Evolutionary conservation across 2,888 invertebrate genomes (phyloP).

Genomic region (Phrixothrix hirtus): DNA sequence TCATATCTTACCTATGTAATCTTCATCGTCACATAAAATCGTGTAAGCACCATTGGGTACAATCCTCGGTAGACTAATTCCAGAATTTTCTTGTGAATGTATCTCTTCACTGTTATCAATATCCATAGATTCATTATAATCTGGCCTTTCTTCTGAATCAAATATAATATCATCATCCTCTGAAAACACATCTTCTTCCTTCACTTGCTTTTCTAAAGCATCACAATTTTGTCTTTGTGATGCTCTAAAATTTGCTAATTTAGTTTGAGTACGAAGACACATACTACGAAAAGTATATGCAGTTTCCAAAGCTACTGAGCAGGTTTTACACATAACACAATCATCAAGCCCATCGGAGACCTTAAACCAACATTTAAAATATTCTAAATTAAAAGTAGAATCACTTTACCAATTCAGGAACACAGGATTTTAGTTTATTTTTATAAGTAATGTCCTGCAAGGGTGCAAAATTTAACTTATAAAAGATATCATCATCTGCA

Average conservation of each 20-base stretch:
- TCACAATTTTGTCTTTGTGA: too few relatives aligned
- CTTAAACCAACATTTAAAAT: constrained; percentile 5
- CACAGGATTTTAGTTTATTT: constrained; percentile 18
- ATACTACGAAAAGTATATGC: constrained; percentile 21
- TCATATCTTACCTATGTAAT: too few relatives aligned
- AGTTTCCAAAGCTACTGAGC: constrained; percentile 12
- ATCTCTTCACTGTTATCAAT: too few relatives aligned
- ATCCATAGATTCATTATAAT: too few relatives aligned
- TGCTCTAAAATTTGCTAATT: constrained; percentile 2
- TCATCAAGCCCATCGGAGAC: constrained; percentile 5
- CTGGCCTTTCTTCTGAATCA: too few relatives aligned
- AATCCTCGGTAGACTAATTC: too few relatives aligned
- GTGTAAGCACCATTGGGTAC: too few relatives aligned
- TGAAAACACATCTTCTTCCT: too few relatives aligned
- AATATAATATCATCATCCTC: too few relatives aligned
- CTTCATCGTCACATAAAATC: too few relatives aligned
- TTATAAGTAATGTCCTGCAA: constrained; percentile 13
- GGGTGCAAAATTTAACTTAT: constrained; percentile 9
- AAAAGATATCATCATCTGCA: constrained; percentile 5
- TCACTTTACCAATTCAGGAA: constrained; percentile 24
- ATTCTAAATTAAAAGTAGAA: background rate
- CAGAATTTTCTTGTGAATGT: too few relatives aligned
- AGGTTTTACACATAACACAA: constrained; percentile 13
- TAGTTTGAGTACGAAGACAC: constrained; percentile 15
- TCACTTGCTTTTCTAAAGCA: too few relatives aligned